These are phyloP conservation scores for Gyps fulvus DNA, from an alignment of 2,113 vertebrate genomes.

Conservation along the genomic window DNA sequence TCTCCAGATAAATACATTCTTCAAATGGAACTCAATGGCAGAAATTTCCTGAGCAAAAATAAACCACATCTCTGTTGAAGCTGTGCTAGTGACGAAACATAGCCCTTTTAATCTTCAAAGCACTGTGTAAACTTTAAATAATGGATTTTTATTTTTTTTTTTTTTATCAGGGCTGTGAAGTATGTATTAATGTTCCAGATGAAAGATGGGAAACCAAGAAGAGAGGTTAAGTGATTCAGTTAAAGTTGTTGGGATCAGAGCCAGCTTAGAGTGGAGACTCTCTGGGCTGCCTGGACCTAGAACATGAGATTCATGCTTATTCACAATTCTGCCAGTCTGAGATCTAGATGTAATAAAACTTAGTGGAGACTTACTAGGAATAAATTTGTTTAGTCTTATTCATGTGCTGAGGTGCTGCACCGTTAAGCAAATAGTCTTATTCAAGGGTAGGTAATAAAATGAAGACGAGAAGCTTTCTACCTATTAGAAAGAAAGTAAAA, in stretches of 20 bases:
- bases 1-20: conserved; percentile 6
- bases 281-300: neutral
- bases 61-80: conserved; percentile 28
- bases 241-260: neutral
- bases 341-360: neutral
- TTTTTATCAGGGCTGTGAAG: neutral
- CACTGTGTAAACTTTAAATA: conserved; percentile 33
- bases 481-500: neutral
- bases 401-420: neutral
- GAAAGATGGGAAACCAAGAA: conserved; percentile 37
- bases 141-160: neutral
- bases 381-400: neutral
- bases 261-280: neutral
- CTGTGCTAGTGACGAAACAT: conserved; percentile 10
- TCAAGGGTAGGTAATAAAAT: neutral
- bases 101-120: conserved; percentile 65
- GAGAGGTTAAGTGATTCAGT: neutral
- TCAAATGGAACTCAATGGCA: conserved; percentile 23
- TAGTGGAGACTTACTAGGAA: neutral
- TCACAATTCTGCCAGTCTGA: neutral
- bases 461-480: neutral
- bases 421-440: neutral
- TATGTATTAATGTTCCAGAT: conserved; percentile 14
- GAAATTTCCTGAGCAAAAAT: conserved; percentile 48
- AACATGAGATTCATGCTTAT: neutral